These are phyloP conservation scores for Nyctalus aviator DNA, from an alignment of 2,797 vertebrate species.

Conservation along the genomic window DNA sequence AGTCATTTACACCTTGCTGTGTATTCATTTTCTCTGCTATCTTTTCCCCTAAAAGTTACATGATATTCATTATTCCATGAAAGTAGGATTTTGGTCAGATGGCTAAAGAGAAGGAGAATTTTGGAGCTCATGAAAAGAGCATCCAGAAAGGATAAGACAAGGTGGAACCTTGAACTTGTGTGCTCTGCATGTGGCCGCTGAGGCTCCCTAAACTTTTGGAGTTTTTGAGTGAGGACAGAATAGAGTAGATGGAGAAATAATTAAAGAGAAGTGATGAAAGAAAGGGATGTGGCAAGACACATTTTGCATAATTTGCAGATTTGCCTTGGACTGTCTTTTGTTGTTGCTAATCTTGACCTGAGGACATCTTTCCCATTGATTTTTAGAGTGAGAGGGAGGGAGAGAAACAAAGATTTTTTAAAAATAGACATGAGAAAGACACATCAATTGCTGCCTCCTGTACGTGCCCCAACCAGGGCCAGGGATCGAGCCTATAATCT, in stretches of 20 bases:
- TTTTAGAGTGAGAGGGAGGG: too few relatives aligned
- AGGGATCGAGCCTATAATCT: too few relatives aligned
- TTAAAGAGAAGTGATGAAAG: slow-evolving; percentile 58
- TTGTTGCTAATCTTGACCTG: too few relatives aligned
- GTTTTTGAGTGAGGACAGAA: neutral
- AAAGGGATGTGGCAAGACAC: slow-evolving; percentile 39
- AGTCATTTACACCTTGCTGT: slow-evolving; percentile 5
- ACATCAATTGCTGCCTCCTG: too few relatives aligned
- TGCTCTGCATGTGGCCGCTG: neutral
- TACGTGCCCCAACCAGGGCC: too few relatives aligned
- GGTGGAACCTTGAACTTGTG: neutral
- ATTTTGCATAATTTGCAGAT: slow-evolving; percentile 61
- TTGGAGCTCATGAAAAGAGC: neutral
- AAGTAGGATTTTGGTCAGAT: slow-evolving; percentile 11
- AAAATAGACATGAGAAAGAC: too few relatives aligned
- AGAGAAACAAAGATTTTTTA: too few relatives aligned
- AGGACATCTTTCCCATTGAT: too few relatives aligned
- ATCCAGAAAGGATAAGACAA: neutral
- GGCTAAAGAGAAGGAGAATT: slow-evolving; percentile 36
- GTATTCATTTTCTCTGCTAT: neutral
- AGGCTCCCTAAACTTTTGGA: neutral
- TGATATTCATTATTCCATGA: neutral
- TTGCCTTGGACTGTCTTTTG: neutral
- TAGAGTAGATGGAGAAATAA: slow-evolving; percentile 50
- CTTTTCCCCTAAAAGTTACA: neutral